These are phyloP conservation scores for Cydia fagiglandana DNA, from an alignment of 1,140 invertebrate genomes.

Conservation along the genomic window DNA sequence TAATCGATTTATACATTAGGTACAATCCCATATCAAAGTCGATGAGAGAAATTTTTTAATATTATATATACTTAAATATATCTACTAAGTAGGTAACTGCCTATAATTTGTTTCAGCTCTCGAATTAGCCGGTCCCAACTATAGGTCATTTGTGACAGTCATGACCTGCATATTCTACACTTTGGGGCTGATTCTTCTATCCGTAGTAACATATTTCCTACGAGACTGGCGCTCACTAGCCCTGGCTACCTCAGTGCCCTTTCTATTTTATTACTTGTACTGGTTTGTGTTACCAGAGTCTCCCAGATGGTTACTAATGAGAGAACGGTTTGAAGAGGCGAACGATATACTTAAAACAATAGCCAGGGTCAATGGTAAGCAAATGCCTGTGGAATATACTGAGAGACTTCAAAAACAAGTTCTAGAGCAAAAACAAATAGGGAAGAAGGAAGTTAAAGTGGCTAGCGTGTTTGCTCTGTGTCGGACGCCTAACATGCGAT, in stretches of 20 bases:
- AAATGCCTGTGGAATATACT: conserved; percentile 86
- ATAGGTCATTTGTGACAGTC: conserved; percentile 93
- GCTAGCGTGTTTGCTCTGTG: conserved; percentile 87
- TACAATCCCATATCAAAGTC: too few species aligned
- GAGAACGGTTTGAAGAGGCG: conserved; percentile 88
- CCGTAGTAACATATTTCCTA: conserved; percentile 89
- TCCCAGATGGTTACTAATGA: conserved; percentile 90
- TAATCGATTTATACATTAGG: too few species aligned
- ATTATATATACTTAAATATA: not conserved
- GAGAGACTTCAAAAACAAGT: conserved; percentile 86
- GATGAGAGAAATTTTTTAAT: too few species aligned
- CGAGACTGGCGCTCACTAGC: conserved; percentile 90
- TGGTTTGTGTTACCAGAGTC: conserved; percentile 93
- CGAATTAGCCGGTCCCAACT: conserved; percentile 93
- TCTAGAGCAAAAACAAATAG: conserved; percentile 83
- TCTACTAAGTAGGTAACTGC: not conserved
- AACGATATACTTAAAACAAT: conserved; percentile 87
- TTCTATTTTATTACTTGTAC: conserved; percentile 90
- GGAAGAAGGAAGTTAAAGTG: conserved; percentile 81
- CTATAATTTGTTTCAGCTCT: conserved; percentile 82
- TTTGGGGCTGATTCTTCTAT: conserved; percentile 88
- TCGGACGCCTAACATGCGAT: conserved; percentile 91
- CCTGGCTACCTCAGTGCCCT: conserved; percentile 89
- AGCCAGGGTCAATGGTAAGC: conserved; percentile 87
- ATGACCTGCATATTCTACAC: conserved; percentile 95